Evolutionary conservation across 2,888 invertebrate genomes (phyloP), one percentile per base, ranked within the genome.

Genomic region (Odontomyia ornata): DNA sequence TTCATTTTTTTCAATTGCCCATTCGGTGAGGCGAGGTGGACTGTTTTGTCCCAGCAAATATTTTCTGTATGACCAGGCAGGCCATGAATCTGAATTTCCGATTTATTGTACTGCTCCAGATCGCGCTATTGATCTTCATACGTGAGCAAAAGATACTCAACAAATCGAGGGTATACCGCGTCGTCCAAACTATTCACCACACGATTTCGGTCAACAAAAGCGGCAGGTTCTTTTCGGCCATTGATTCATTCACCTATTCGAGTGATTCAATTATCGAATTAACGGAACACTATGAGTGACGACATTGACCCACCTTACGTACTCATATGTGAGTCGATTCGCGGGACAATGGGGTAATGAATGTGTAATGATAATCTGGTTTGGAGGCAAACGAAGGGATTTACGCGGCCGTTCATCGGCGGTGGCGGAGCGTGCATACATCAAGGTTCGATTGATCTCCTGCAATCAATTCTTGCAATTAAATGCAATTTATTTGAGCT

Each of bases 1-100:
- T 73, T 73, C 73, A 73, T 73, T 73, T 72, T n/a, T 72, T 69
- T 7, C 57, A 36, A 73, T 73, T 60, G 25, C 21, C 25, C 36
- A 36, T 15, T 21, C 23, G 5, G 21, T 0, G n/a, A n/a, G n/a
- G 23, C 23, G 2, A 30, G 27, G 43, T 69, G 23, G 11, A 21
- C 25, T 18, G 27, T 46, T 18, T 47, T 2, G 23, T 23, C 25
- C 69, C 69, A 36, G 47, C 36, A 27, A 69, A 46, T 69, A 23
- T 46, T 36, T 23, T 18, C 18, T 13, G 25, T 60, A 23, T 47
- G 69, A 15, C 21, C 47, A 23, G 43, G 2, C 47, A 23, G 43
- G 2, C 27, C 30, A 30, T 65, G 36, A 65, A 65, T 65, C 36
- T 65, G 25, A 69, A 21, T 47, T 46, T 47, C 46, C 47, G 69